phyloP scores from a whole-genome alignment of 2,113 vertebrate species.

The Protomyctophum bolini region DNA sequence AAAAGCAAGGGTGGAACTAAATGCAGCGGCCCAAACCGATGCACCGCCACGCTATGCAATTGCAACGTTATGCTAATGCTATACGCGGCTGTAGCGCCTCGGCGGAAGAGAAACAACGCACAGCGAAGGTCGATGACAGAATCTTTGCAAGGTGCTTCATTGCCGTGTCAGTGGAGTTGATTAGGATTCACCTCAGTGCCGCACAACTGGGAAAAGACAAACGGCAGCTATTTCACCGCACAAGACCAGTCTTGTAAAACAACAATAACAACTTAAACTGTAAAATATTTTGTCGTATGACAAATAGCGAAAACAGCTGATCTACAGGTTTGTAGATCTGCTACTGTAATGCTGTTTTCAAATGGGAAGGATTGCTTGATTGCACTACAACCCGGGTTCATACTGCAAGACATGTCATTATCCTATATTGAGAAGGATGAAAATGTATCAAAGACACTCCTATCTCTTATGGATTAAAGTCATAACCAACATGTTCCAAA shows the following conservation, averaged over 20 bases:
- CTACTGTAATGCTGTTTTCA: too few relatives aligned
- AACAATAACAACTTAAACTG: too few relatives aligned
- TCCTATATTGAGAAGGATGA: not conserved
- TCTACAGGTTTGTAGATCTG: too few relatives aligned
- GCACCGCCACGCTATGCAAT: not conserved
- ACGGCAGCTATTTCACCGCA: too few relatives aligned
- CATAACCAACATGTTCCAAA: slow-evolving; percentile 28
- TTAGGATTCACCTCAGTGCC: too few relatives aligned
- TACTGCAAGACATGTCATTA: not conserved
- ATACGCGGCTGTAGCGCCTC: not conserved
- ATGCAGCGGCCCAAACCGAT: slow-evolving; percentile 1
- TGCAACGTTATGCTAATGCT: slow-evolving; percentile 9
- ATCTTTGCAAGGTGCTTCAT: not conserved
- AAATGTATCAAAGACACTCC: slow-evolving; percentile 10
- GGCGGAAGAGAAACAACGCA: slow-evolving; percentile 2
- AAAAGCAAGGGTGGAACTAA: slow-evolving; percentile 29
- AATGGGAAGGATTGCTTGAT: not conserved
- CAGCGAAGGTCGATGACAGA: slow-evolving; percentile 8
- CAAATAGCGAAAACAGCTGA: too few relatives aligned
- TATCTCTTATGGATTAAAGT: slow-evolving; percentile 34
- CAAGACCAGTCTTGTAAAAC: too few relatives aligned
- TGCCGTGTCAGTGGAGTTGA: not conserved
- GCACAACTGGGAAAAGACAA: too few relatives aligned
- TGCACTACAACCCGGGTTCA: not conserved
- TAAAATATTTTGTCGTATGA: too few relatives aligned